These are phyloP conservation scores for Actenoides lindsayi DNA, from an alignment of 2,113 vertebrate species.

Conservation along the genomic window DNA sequence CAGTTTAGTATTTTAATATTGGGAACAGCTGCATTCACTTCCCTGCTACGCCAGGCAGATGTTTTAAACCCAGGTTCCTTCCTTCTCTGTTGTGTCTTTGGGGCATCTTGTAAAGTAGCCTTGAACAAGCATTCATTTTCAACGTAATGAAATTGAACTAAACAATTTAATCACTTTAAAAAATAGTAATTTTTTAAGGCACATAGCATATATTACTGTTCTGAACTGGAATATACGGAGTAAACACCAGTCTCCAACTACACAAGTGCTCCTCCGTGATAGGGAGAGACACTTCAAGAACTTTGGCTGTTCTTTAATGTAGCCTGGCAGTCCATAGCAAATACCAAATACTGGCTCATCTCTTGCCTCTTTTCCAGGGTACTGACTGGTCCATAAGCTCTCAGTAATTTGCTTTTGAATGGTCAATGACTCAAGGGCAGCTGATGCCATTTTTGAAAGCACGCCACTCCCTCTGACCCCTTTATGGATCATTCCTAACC, in stretches of 20 bases:
- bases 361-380: not conserved
- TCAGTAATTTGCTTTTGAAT: conserved; percentile 17
- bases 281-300: not conserved
- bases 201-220: not conserved
- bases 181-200: not conserved
- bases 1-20: not conserved
- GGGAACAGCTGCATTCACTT: not conserved
- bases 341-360: not conserved
- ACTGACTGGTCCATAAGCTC: not conserved
- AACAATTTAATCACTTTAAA: not conserved
- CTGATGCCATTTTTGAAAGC: conserved; percentile 45
- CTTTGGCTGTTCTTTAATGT: not conserved
- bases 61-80: not conserved
- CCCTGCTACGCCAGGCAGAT: not conserved
- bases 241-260: not conserved
- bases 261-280: not conserved
- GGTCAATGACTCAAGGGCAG: conserved; percentile 49
- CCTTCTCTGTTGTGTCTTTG: not conserved
- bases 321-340: not conserved
- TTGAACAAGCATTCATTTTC: not conserved
- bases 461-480: conserved; percentile 33
- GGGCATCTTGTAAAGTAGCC: not conserved
- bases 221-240: not conserved
- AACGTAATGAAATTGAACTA: not conserved
- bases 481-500: conserved; percentile 45